These are phyloP conservation scores for Thysanoteuthis rhombus DNA, from an alignment of 2,888 invertebrate genomes.

Conservation along the genomic window DNA sequence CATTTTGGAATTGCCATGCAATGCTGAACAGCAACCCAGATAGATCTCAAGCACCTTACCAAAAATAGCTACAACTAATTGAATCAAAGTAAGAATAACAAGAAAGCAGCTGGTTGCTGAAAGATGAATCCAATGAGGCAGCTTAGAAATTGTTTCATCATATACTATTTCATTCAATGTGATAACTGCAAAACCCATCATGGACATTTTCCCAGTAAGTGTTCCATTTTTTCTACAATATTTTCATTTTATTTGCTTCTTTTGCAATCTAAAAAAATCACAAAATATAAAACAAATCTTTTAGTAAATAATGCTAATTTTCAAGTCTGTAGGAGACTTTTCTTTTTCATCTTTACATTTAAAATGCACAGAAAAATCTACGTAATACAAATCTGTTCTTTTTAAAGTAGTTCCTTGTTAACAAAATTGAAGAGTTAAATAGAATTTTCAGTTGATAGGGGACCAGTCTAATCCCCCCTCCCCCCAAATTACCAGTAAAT, in stretches of 20 bases:
- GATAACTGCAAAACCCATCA: background rate
- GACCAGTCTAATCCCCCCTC: no score
- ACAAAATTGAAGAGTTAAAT: no score
- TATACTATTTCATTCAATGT: background rate
- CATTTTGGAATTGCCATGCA: background rate
- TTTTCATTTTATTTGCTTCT: background rate
- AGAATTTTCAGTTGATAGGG: no score
- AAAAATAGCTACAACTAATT: background rate
- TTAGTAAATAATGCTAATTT: background rate
- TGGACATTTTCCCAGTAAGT: background rate
- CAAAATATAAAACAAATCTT: background rate
- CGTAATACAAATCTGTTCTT: no score
- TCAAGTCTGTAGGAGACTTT: no score
- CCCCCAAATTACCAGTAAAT: no score
- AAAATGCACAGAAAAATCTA: no score
- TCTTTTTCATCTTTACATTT: no score
- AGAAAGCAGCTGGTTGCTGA: background rate
- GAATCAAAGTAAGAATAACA: background rate
- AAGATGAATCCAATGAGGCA: constrained; percentile 12
- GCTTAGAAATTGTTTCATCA: background rate
- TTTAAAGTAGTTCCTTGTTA: no score
- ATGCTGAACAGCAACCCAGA: background rate
- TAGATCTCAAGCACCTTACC: background rate
- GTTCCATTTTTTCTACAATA: background rate
- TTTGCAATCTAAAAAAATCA: background rate